Conservation (phyloP, 2,888 invertebrate species). For the Dendrolimus houi region DNA sequence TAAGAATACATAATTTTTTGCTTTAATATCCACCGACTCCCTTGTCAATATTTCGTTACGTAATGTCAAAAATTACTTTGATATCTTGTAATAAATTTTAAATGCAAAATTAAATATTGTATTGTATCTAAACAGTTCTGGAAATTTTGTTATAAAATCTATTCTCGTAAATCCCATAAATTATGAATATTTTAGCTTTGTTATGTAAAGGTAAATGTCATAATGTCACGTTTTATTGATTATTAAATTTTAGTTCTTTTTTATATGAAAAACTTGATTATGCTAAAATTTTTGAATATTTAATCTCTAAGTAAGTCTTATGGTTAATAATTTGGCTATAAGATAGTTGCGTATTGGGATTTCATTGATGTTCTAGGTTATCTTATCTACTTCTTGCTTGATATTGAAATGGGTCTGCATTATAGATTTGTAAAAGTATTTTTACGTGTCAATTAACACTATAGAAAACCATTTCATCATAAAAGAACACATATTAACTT, state of each 20-base stretch:
- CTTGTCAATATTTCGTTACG: slow-evolving; percentile 65
- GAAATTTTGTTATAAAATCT: not conserved
- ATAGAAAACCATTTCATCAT: too few species aligned
- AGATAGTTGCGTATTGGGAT: too few species aligned
- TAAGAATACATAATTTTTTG: slow-evolving; percentile 56
- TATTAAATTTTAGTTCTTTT: not conserved
- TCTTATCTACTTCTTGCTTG: too few species aligned
- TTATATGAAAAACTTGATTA: too few species aligned
- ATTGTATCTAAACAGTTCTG: not conserved
- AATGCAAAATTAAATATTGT: not conserved
- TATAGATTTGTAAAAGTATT: too few species aligned
- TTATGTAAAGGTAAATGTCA: not conserved
- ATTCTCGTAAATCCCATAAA: slow-evolving; percentile 2
- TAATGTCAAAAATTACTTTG: slow-evolving; percentile 56
- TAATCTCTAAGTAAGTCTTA: too few species aligned
- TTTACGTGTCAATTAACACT: too few species aligned
- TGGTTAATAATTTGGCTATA: too few species aligned
- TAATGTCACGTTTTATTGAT: slow-evolving; percentile 4
- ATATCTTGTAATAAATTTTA: not conserved
- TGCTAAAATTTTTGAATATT: too few species aligned
- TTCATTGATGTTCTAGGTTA: too few species aligned
- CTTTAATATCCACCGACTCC: slow-evolving; percentile 20
- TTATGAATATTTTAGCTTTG: slow-evolving; percentile 4
- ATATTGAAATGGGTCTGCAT: too few species aligned
- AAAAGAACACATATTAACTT: too few species aligned